A percentile compares a stretch with the other conserved stretches of the same genome.
Evolutionary conservation across 2,888 invertebrate genomes (phyloP).

Genomic region (Andrena fulva): DNA sequence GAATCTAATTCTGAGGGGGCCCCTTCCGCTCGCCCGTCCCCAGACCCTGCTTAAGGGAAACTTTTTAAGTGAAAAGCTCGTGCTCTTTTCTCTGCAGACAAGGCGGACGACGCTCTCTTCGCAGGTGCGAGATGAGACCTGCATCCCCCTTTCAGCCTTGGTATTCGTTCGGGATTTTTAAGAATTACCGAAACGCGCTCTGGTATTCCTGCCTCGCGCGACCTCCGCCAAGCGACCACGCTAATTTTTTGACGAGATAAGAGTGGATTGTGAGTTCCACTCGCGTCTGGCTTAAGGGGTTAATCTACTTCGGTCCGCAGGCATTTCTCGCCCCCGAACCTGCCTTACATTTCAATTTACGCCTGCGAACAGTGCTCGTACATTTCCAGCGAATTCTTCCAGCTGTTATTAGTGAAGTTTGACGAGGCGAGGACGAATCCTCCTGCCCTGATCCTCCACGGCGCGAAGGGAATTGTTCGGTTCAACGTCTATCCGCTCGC

Average conservation of each 20-base stretch:
- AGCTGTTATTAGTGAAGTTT: no score
- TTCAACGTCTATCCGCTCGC: not conserved
- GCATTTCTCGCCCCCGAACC: not conserved
- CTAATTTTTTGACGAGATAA: slow-evolving; percentile 20
- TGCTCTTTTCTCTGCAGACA: slow-evolving; percentile 52
- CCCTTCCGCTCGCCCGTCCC: slow-evolving; percentile 50
- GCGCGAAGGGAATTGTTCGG: not conserved
- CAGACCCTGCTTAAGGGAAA: slow-evolving; percentile 68
- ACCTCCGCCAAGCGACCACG: slow-evolving; percentile 5
- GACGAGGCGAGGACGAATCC: no score
- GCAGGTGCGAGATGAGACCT: slow-evolving; percentile 42
- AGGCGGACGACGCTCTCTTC: slow-evolving; percentile 28
- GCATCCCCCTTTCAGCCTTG: slow-evolving; percentile 47
- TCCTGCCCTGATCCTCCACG: not conserved
- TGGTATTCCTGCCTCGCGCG: slow-evolving; percentile 33
- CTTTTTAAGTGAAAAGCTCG: slow-evolving; percentile 74
- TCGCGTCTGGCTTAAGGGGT: not conserved
- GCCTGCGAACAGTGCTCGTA: not conserved
- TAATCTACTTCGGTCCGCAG: not conserved
- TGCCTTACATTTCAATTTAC: slow-evolving; percentile 1
- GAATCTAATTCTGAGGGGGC: slow-evolving; percentile 71
- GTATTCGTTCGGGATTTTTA: slow-evolving; percentile 50
- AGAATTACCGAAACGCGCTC: slow-evolving; percentile 54
- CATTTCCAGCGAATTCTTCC: not conserved
- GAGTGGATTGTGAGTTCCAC: slow-evolving; percentile 9